Evolutionary conservation across 2,113 vertebrate species (phyloP).

Genomic region (Muntiacus muntjak): DNA sequence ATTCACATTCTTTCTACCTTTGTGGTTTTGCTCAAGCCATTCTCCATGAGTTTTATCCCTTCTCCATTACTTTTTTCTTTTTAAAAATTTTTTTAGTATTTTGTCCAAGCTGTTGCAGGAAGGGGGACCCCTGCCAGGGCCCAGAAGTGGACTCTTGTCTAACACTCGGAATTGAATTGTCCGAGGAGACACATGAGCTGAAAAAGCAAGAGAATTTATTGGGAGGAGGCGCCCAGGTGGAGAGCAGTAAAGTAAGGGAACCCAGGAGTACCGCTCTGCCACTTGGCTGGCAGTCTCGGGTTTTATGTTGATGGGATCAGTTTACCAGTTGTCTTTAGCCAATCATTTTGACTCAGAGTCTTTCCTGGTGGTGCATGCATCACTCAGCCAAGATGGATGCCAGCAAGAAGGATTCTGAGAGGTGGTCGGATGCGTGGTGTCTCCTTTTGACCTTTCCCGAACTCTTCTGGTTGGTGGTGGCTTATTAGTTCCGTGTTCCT

Average conservation of each 20-base stretch:
- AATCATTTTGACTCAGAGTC: neutral
- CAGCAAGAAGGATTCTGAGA: neutral
- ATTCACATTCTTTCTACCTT: neutral
- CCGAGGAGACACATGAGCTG: neutral
- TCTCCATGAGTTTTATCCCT: neutral
- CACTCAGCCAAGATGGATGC: neutral
- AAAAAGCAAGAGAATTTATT: neutral
- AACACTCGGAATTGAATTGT: neutral
- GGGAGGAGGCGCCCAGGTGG: fast-evolving
- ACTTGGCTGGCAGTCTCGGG: neutral
- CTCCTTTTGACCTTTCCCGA: neutral
- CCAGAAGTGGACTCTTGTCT: neutral
- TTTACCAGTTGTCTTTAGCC: neutral
- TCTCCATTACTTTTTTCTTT: neutral
- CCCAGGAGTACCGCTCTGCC: neutral
- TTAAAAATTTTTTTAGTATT: neutral
- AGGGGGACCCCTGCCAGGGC: neutral
- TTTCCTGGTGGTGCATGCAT: neutral
- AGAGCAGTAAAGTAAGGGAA: neutral
- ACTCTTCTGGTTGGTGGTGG: neutral
- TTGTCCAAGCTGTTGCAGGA: neutral
- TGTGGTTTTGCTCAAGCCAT: neutral
- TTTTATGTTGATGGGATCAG: neutral
- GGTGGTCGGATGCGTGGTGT: neutral
- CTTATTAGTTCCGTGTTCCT: neutral